A percentile compares a stretch with the other conserved stretches of the same genome.
These are phyloP conservation scores for Lithobates pipiens DNA, from an alignment of 2,797 vertebrate species.

Conservation along the genomic window DNA sequence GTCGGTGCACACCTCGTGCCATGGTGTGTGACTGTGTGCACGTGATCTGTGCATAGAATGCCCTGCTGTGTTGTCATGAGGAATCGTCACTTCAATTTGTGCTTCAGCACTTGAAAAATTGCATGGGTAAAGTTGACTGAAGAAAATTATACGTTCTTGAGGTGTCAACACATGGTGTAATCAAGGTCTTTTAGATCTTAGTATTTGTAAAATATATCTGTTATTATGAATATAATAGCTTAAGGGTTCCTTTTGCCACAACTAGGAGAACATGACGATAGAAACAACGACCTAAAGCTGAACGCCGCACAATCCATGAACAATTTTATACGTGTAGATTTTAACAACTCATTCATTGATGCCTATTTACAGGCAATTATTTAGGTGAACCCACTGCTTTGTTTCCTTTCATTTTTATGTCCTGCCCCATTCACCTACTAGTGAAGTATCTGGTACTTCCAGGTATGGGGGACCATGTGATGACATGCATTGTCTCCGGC, in stretches of 20 bases:
- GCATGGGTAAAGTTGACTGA: no score
- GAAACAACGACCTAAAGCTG: background rate
- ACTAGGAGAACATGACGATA: background rate
- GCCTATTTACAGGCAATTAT: no score
- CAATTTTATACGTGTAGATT: no score
- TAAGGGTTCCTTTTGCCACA: background rate
- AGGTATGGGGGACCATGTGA: no score
- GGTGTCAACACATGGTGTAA: background rate
- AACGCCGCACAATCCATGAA: no score
- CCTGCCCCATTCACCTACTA: no score
- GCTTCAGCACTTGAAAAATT: no score
- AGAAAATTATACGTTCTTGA: background rate
- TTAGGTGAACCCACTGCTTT: no score
- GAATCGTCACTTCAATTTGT: background rate
- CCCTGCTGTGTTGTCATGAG: background rate
- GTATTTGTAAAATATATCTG: background rate
- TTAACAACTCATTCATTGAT: no score
- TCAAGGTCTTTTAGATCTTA: background rate
- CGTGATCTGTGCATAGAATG: slow-evolving; percentile 31
- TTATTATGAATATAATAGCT: background rate
- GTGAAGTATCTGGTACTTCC: no score
- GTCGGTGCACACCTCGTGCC: slow-evolving; percentile 39
- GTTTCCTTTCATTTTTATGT: no score
- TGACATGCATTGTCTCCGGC: no score
- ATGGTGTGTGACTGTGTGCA: slow-evolving; percentile 43